A percentile compares a stretch with the other conserved stretches of the same genome.
phyloP scores from a whole-genome alignment of 1,140 invertebrate genomes.

The Trypoxylus dichotomus region DNA sequence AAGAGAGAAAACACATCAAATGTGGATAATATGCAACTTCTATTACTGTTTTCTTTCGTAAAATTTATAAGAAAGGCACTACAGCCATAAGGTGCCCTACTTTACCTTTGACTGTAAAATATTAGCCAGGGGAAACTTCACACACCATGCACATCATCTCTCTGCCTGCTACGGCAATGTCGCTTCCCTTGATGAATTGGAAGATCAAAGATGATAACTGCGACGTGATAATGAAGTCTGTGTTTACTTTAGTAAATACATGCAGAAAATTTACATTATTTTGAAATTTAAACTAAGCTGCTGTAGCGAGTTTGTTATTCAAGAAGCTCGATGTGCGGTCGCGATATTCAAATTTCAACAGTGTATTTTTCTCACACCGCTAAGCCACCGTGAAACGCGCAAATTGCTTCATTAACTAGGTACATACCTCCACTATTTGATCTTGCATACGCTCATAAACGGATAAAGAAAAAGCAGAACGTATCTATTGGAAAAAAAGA shows the following conservation, averaged over 20 bases:
- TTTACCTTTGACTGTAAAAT: too few relatives aligned
- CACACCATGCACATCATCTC: too few relatives aligned
- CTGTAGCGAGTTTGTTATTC: background rate
- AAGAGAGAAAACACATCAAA: too few relatives aligned
- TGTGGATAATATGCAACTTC: too few relatives aligned
- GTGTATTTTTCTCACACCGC: background rate
- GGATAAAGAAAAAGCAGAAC: too few relatives aligned
- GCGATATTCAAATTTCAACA: background rate
- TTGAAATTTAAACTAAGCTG: conserved; percentile 3
- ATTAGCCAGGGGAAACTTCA: too few relatives aligned
- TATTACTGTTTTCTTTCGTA: too few relatives aligned
- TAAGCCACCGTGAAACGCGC: background rate
- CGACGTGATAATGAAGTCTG: background rate
- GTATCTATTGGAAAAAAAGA: too few relatives aligned
- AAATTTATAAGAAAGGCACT: too few relatives aligned
- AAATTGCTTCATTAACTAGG: background rate
- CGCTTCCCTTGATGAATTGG: background rate
- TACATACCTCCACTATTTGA: background rate
- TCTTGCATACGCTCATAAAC: background rate
- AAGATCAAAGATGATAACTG: background rate
- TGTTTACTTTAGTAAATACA: background rate
- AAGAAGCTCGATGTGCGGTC: background rate
- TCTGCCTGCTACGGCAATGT: too few relatives aligned
- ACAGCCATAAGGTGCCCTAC: too few relatives aligned
- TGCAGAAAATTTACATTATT: conserved; percentile 11